Percentiles rank a stretch among this genome's conserved stretches.
Evolutionary conservation across 2,888 invertebrate species (phyloP).

Genomic region (Scaptomyza tumidula): DNA sequence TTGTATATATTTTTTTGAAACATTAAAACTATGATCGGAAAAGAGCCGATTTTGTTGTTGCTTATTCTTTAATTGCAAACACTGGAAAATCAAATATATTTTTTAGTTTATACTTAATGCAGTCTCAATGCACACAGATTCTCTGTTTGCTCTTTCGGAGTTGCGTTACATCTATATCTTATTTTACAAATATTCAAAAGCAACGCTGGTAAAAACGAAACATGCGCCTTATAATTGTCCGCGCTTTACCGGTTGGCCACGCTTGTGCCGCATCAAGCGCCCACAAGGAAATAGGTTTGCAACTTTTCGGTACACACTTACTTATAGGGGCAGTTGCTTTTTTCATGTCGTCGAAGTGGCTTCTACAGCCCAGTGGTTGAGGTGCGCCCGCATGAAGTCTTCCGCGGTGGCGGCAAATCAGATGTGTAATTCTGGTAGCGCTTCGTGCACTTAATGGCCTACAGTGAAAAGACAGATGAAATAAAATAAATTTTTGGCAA

Average conservation of each 20-base stretch:
- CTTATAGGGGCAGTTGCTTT: conserved; percentile 26
- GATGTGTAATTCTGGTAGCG: conserved; percentile 80
- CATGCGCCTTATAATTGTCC: conserved; percentile 39
- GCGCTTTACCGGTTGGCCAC: conserved; percentile 38
- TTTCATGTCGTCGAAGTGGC: conserved; percentile 5
- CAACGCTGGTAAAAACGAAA: neutral
- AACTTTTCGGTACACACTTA: conserved; percentile 1
- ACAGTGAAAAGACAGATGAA: conserved; percentile 40
- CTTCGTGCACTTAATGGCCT: conserved; percentile 82
- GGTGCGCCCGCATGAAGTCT: conserved; percentile 81
- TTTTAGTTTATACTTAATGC: too few species aligned
- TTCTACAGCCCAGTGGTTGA: conserved; percentile 79
- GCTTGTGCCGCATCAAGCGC: too few species aligned
- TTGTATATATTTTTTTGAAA: too few species aligned
- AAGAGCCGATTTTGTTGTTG: too few species aligned
- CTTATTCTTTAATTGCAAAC: too few species aligned
- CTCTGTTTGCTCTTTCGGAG: too few species aligned
- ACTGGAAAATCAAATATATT: too few species aligned
- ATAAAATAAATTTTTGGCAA: conserved; percentile 23
- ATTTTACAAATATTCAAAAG: too few species aligned
- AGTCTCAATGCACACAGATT: too few species aligned
- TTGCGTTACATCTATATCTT: too few species aligned
- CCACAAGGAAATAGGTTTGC: conserved; percentile 31
- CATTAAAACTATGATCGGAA: too few species aligned
- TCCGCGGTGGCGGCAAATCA: conserved; percentile 82